These are phyloP conservation scores for Carpatolechia fugitivella DNA, from an alignment of 2,888 invertebrate species.

Conservation along the genomic window DNA sequence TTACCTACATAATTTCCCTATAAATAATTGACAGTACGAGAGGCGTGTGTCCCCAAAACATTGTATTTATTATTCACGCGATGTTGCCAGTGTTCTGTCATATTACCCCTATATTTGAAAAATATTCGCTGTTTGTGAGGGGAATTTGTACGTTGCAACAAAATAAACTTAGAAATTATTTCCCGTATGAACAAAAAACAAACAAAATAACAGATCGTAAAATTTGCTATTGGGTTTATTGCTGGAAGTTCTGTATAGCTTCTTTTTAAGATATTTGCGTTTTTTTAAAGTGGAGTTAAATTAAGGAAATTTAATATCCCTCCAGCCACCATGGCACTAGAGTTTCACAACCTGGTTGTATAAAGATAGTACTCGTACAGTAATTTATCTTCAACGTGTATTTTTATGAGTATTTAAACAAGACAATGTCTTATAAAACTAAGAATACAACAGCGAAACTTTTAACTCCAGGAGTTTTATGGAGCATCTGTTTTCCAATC, in stretches of 20 bases:
- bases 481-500: conserved; percentile 19
- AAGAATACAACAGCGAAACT: too few relatives aligned
- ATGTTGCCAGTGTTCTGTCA: conserved; percentile 73
- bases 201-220: background rate
- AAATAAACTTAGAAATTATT: conserved; percentile 23
- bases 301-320: too few relatives aligned
- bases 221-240: background rate
- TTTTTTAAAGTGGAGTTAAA: too few relatives aligned
- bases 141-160: conserved; percentile 47
- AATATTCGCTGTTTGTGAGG: conserved; percentile 67
- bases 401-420: too few relatives aligned
- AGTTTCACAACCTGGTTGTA: too few relatives aligned
- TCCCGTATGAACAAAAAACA: conserved; percentile 8
- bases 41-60: conserved; percentile 52
- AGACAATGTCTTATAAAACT: too few relatives aligned
- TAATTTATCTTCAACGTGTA: too few relatives aligned
- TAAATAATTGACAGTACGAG: conserved; percentile 72
- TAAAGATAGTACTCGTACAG: too few relatives aligned
- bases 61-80: conserved; percentile 72
- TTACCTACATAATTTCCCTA: conserved; percentile 63
- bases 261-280: too few relatives aligned
- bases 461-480: too few relatives aligned
- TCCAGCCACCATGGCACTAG: too few relatives aligned
- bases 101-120: conserved; percentile 72
- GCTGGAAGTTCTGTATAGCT: too few relatives aligned